Base-by-base conservation (phyloP, 2,797 vertebrate genomes). In the Heterohyrax brucei region DNA sequence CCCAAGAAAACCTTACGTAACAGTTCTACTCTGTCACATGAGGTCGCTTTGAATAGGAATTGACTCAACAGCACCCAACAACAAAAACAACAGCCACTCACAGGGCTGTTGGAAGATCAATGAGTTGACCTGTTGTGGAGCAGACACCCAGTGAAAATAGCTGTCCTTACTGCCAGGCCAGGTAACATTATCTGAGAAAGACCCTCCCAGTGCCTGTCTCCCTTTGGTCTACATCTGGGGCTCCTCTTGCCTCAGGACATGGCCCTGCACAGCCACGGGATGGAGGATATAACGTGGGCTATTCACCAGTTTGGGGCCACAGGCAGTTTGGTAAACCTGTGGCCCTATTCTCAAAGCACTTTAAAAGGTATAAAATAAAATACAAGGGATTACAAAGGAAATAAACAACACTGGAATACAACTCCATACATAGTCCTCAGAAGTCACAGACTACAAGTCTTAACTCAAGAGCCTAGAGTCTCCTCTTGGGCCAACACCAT, bases 341-440 rank as follows among this genome's bases (percentile, higher is more conserved):
- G 33, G 24, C 46, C 22, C 1, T 91, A 5, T 76, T 79, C 85
- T 79, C 81, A 73, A 85, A 78, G 28, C 4, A 75, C 26, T 75
- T 85, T 79, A 46, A 53, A 81, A 10, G 33, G 50, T 33, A 46
- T 81, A 77, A 89, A 73, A 77, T 77, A 87, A 93, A 88, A 92
- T 26, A 78, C 30, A 26, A 5, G 26, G 18, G 33, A 19, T 30
- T 39, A 77, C 50, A 73, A 84, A 75, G 30, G 46, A 28, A 78
- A 89, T n/a, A 46, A 44, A 2, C 19, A 64, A 61, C 22, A 61
- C 0, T 64, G 59, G 70, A 44, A 72, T 24, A 46, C 39, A 26
- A 5, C 59, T 75, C 53, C 22, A 22, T 10, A 16, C 1, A n/a
- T 50, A 24, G 39, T 86, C 77, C 24, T 66, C 46, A 4, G 30